Base-by-base conservation (phyloP, 2,888 invertebrate genomes). In the Hedya salicella region DNA sequence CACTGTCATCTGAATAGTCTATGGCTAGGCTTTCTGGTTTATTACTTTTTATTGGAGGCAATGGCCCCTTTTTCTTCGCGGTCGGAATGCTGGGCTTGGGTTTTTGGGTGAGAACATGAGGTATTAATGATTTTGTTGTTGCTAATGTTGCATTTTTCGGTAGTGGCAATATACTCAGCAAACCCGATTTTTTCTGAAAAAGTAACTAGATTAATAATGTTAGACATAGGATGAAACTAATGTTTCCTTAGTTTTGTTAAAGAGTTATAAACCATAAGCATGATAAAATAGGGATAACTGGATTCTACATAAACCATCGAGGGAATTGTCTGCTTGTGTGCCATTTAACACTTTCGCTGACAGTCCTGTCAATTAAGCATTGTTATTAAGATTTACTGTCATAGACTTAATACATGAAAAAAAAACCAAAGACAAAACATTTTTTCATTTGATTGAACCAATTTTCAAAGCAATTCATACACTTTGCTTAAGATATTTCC, bases 161-260 rank as follows among this genome's bases (percentile, higher is more conserved):
- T 72, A 94, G 93, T 8, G 96, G 96, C 46, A 97, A 82, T 48
- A 96, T 86, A 64, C 94, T 93, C 50, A 96, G 92, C 9, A 97
- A 85, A 8, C 95, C 94, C 14, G 94, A 94, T 69, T 93, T 94
- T 88, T 93, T 94, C 95, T 95, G 80, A 68, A 82, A 83, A 48
- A 63, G 70, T 21, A 53, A 40, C 66, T 19, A 61, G 54, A 17
- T 50, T 46, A 49, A 64, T 46, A 63, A 66, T 53, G 36, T 48
- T 21, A 49, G n/a, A n/a, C n/a, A n/a, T n/a, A n/a, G n/a, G n/a
- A n/a, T n/a, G n/a, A n/a, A n/a, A n/a, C n/a, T n/a, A n/a, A n/a
- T n/a, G n/a, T n/a, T n/a, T n/a, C n/a, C n/a, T n/a, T n/a, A n/a
- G n/a, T n/a, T n/a, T n/a, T n/a, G n/a, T n/a, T n/a, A n/a, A n/a